These are phyloP conservation scores for Tetranychus piercei DNA, from an alignment of 2,888 invertebrate genomes.

Conservation along the genomic window DNA sequence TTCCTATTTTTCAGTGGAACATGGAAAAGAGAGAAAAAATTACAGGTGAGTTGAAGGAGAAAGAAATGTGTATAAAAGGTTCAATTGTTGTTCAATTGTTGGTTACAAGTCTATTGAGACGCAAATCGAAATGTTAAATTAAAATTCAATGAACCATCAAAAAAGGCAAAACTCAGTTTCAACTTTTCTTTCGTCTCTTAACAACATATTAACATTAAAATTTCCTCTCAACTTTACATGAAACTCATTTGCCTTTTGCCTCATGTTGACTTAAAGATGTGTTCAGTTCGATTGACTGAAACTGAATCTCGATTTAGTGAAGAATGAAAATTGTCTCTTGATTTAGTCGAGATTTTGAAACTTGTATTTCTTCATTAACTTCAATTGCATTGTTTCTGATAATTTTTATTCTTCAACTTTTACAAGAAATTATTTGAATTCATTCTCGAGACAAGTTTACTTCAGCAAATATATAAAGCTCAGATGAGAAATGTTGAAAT, in stretches of 20 bases:
- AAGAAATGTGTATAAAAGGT: neutral
- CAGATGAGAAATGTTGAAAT: too few relatives aligned
- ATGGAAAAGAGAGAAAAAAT: neutral
- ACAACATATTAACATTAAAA: too few relatives aligned
- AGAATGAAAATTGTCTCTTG: neutral
- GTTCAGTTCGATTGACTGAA: too few relatives aligned
- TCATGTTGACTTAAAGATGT: too few relatives aligned
- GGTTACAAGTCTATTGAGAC: neutral
- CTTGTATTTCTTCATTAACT: neutral
- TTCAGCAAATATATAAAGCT: too few relatives aligned
- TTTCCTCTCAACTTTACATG: too few relatives aligned
- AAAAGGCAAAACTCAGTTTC: neutral
- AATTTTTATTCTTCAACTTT: too few relatives aligned
- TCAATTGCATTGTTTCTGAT: too few relatives aligned
- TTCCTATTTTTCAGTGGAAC: neutral
- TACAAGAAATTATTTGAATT: too few relatives aligned
- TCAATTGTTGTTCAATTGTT: neutral
- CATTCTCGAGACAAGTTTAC: too few relatives aligned
- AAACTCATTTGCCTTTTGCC: too few relatives aligned
- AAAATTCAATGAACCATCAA: neutral
- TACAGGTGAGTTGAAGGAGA: neutral
- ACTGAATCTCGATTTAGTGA: neutral
- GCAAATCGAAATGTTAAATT: neutral
- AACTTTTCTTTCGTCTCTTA: too few relatives aligned
- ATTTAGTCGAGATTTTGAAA: neutral